Base-by-base conservation (phyloP, 2,888 invertebrate genomes). In the Ornithoptera alexandrae region DNA sequence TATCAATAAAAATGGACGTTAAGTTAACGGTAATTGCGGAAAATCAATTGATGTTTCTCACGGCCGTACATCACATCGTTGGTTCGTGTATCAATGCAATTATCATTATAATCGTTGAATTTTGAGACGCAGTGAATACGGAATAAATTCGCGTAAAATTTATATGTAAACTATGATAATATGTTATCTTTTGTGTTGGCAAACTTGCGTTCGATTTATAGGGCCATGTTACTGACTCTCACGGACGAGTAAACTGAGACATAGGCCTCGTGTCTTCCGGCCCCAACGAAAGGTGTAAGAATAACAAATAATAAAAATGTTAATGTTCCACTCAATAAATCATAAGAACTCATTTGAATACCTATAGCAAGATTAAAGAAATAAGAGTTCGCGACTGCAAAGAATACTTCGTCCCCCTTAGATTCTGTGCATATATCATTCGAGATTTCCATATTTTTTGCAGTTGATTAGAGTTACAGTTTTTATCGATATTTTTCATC, bases 301-400 rank as follows among this genome's bases (percentile, higher is more conserved):
- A 93, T 93, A 93, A 93, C 93, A 93, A 93, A 93, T 93, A 93
- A 93, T 93, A 92, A 93, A 93, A 92, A 93, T 93, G 93, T 87
- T 88, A 93, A 93, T 93, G 90, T 91, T 92, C 93, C 93, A 93
- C 93, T 93, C 93, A 91, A 93, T 93, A 93, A 93, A 93, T 93
- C 93, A 93, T 90, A 89, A 87, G 87, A 79, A 82, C 90, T 92
- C 91, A 92, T 93, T 92, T 92, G 91, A 90, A 92, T 92, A 89
- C 89, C 82, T 89, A 90, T 91, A 79, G 84, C 81, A 83, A 87
- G 90, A 91, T 92, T 90, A 92, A 88, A 85, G 84, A 86, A 88
- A 87, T 86, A 83, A 83, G 85, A 89, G 84, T 86, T 88, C 78
- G 85, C 88, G 84, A 86, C 84, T 82, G 81, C 81, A 78, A 78